Evolutionary conservation across 2,888 invertebrate species (phyloP).

Genomic region (Xestia sexstrigata): DNA sequence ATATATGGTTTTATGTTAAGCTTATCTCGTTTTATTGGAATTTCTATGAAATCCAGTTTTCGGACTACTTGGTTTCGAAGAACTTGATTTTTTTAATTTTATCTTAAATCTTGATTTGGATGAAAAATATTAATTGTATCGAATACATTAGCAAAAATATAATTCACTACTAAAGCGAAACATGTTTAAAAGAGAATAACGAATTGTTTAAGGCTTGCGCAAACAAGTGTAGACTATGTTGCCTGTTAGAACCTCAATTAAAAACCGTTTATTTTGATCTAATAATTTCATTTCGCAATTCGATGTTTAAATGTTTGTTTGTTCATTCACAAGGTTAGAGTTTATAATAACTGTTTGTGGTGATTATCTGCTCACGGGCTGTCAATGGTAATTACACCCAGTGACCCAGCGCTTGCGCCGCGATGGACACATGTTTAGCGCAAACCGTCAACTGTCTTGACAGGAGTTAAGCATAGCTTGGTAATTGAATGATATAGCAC

Average conservation of each 20-base stretch:
- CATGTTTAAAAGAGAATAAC: background rate
- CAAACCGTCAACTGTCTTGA: constrained; percentile 14
- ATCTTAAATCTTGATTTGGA: background rate
- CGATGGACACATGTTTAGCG: constrained; percentile 29
- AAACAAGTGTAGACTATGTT: constrained; percentile 38
- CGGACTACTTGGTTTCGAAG: constrained; percentile 11
- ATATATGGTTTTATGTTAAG: constrained; percentile 60
- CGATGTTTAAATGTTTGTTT: constrained; percentile 60
- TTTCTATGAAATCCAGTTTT: constrained; percentile 47
- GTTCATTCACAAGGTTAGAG: constrained; percentile 61
- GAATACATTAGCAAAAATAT: background rate
- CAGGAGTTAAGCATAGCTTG: constrained; percentile 2
- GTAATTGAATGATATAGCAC: background rate
- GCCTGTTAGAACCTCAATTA: constrained; percentile 59
- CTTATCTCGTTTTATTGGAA: constrained; percentile 57
- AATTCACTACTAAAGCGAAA: constrained; percentile 1
- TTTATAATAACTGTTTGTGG: constrained; percentile 58
- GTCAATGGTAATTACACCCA: constrained; percentile 64
- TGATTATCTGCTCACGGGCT: constrained; percentile 61
- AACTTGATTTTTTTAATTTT: constrained; percentile 27
- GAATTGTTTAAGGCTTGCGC: constrained; percentile 34
- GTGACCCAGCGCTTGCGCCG: constrained; percentile 27
- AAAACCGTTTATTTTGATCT: constrained; percentile 66
- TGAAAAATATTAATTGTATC: constrained; percentile 8
- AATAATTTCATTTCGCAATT: constrained; percentile 65